phyloP scores from a whole-genome alignment of 2,113 vertebrate species.

The Macroglossus sobrinus region DNA sequence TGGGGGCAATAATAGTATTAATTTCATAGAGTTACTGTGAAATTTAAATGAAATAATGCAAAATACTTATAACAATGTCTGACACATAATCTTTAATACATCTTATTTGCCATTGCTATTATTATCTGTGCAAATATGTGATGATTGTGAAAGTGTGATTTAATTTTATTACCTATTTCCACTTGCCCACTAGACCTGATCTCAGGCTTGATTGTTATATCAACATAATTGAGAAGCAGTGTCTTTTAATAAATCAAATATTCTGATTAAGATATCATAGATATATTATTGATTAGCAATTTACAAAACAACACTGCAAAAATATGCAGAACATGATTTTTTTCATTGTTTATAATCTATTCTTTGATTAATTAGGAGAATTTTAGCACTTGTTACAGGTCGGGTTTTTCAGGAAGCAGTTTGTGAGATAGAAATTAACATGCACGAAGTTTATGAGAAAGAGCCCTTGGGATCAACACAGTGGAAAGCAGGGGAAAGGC shows the following conservation, averaged over 20 bases:
- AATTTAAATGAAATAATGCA: constrained; percentile 17
- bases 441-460: neutral
- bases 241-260: constrained; percentile 18
- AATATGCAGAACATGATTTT: neutral
- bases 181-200: neutral
- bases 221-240: neutral
- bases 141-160: neutral
- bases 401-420: neutral
- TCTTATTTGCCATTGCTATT: neutral
- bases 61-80: neutral
- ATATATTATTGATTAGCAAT: constrained; percentile 6
- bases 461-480: neutral
- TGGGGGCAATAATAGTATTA: neutral
- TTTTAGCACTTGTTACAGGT: neutral
- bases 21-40: neutral
- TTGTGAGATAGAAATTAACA: neutral
- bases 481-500: neutral
- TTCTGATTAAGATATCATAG: neutral
- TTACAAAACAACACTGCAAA: neutral
- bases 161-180: constrained; percentile 24
- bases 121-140: neutral
- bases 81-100: neutral
- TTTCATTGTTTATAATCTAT: neutral
- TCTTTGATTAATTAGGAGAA: neutral
- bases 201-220: neutral